Percentiles rank a stretch among this genome's conserved stretches.
Evolutionary conservation across 2,888 invertebrate species (phyloP).

Genomic region (Spatulosminthurus flaviceps): DNA sequence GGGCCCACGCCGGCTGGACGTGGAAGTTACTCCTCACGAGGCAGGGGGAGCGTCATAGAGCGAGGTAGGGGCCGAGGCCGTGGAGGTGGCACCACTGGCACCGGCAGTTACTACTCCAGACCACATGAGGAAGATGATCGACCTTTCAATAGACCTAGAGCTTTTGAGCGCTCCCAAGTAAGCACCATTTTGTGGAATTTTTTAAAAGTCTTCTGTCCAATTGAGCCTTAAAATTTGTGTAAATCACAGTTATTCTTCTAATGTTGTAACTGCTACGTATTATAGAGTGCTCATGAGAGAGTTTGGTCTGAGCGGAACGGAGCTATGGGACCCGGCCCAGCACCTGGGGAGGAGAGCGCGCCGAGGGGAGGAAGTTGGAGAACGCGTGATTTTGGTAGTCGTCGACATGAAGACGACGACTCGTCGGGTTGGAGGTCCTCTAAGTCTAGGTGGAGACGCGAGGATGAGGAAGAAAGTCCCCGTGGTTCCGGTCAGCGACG

Average conservation of each 20-base stretch:
- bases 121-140: constrained; percentile 62
- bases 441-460: constrained; percentile 62
- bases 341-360: constrained; percentile 53
- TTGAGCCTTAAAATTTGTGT: too few relatives aligned
- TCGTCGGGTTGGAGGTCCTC: constrained; percentile 60
- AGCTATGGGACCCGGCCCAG: constrained; percentile 50
- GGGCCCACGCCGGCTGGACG: constrained; percentile 69
- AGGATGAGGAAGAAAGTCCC: constrained; percentile 61
- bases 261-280: not conserved
- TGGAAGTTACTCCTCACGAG: constrained; percentile 66
- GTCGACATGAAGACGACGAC: constrained; percentile 59
- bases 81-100: constrained; percentile 52
- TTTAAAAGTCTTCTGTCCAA: too few relatives aligned
- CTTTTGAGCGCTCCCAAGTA: constrained; percentile 63
- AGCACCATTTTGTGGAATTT: not conserved
- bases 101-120: constrained; percentile 57
- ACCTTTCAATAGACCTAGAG: constrained; percentile 61
- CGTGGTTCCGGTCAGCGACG: constrained; percentile 57
- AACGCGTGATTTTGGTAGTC: constrained; percentile 61
- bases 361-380: constrained; percentile 66
- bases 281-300: constrained; percentile 62
- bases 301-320: constrained; percentile 63
- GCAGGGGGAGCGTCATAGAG: constrained; percentile 65
- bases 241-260: too few relatives aligned
- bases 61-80: constrained; percentile 68